Conservation (phyloP, 2,113 vertebrate species). For the Coreoperca whiteheadi region DNA sequence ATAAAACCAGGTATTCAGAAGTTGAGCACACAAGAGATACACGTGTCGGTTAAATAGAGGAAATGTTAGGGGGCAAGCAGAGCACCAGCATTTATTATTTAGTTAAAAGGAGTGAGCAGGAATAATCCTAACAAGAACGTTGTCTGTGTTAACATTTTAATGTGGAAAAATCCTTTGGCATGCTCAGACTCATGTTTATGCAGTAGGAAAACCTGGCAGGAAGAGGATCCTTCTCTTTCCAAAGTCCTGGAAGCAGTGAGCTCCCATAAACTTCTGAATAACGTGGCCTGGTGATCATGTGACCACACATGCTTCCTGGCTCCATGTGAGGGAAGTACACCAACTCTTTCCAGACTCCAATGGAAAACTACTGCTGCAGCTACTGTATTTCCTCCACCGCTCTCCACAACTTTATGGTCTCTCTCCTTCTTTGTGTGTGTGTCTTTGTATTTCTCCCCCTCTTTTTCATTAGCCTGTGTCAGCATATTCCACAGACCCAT, state of each 20-base stretch:
- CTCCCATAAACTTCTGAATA: conserved; percentile 60
- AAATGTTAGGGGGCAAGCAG: not conserved
- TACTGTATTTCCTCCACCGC: conserved; percentile 61
- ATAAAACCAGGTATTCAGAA: conserved; percentile 2
- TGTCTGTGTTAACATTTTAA: conserved; percentile 49
- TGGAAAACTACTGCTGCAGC: conserved; percentile 76
- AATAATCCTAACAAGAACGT: conserved; percentile 30
- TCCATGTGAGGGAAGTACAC: conserved; percentile 17
- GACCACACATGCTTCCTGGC: conserved; percentile 37
- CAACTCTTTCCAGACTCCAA: conserved; percentile 58
- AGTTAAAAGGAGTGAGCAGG: not conserved
- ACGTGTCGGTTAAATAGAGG: not conserved
- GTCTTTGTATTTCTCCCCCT: conserved; percentile 41
- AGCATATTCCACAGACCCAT: conserved; percentile 74
- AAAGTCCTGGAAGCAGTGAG: conserved; percentile 42
- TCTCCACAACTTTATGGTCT: conserved; percentile 27
- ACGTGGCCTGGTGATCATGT: conserved; percentile 68
- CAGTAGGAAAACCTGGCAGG: conserved; percentile 57
- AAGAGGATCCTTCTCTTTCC: conserved; percentile 10
- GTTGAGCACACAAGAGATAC: not conserved
- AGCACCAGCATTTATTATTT: not conserved
- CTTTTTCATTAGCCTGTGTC: conserved; percentile 71
- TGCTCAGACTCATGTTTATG: conserved; percentile 46
- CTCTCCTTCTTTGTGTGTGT: conserved; percentile 36
- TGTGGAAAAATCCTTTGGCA: conserved; percentile 70